These are phyloP conservation scores for Aphelenchoides avenae DNA, from an alignment of 1,140 invertebrate genomes.

Conservation along the genomic window DNA sequence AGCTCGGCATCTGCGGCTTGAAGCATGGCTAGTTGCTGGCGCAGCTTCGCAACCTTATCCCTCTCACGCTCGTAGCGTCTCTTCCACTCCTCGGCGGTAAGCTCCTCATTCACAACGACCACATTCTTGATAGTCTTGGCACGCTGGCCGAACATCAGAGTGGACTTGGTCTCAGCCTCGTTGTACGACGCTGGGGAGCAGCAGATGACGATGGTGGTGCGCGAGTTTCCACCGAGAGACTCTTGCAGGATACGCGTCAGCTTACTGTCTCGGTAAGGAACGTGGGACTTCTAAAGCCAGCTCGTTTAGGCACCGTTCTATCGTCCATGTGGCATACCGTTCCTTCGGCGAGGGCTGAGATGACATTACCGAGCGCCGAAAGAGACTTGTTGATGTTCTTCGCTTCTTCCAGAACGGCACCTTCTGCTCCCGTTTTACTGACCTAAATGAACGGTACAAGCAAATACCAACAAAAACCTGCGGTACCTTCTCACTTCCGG, in stretches of 20 bases:
- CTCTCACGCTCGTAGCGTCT: slow-evolving; percentile 79
- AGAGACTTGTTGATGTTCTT: slow-evolving; percentile 99
- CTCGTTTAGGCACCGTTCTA: slow-evolving; percentile 6
- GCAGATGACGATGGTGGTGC: slow-evolving; percentile 98
- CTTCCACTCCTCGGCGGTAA: slow-evolving; percentile 99
- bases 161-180: slow-evolving; percentile 97
- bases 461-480: slow-evolving; percentile 7
- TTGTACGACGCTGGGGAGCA: slow-evolving; percentile 99
- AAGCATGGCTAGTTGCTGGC: slow-evolving; percentile 74
- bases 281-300: slow-evolving; percentile 77
- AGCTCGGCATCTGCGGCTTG: slow-evolving; percentile 88
- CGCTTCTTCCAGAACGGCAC: slow-evolving; percentile 93
- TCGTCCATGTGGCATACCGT: slow-evolving; percentile 65
- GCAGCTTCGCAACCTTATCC: slow-evolving; percentile 84
- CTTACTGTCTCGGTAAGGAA: slow-evolving; percentile 98
- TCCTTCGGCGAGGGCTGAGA: slow-evolving; percentile 93
- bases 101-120: slow-evolving; percentile 95
- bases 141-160: slow-evolving; percentile 92
- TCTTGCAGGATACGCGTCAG: slow-evolving; percentile 97
- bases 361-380: slow-evolving; percentile 97
- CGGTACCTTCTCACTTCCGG: slow-evolving; percentile 93
- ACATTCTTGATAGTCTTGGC: slow-evolving; percentile 99
- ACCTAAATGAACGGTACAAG: slow-evolving; percentile 66
- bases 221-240: slow-evolving; percentile 94
- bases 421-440: slow-evolving; percentile 98